Base-by-base conservation (phyloP, 2,888 invertebrate species). In the Drosophila imparisetae region DNA sequence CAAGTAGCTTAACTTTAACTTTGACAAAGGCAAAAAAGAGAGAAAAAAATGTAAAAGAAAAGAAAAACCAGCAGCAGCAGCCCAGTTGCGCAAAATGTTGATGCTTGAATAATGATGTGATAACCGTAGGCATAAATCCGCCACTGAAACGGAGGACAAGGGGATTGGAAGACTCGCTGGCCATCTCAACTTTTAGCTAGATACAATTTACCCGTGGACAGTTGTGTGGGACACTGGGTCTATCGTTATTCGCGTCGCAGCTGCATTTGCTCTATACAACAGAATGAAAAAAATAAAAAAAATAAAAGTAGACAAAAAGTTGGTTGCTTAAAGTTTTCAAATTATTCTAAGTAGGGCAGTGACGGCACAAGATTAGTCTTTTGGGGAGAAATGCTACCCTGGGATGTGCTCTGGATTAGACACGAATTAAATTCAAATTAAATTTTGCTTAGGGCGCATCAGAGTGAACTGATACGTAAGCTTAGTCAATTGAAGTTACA, bases 71-170 rank as follows among this genome's bases (percentile, higher is more conserved):
- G 66, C 48, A 72, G 72, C 36, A 32, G 65, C 57, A 76, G 79
- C 59, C 58, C 49, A 80, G 78, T 76, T 80, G 81, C 73, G 78
- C 69, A 81, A 78, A 81, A 80, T 75, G 82, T 86, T 90, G 85
- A 90, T 90, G 89, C 86, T 75, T 86, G 90, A 90, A 90, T 90
- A 86, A 86, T 86, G 85, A 86, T 86, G 85, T 86, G 85, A 86
- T 86, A 90, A 86, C 85, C 85, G 85, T 90, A 86, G 85, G 88
- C 90, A 85, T 86, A 90, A 90, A 88, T 72, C 87, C 79, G 88
- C 71, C 71, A 72, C 57, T 61, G 62, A 55, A 58, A 63, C 38
- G 48, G 60, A 42, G 59, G 32, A 72, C 45, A 64, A 49, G 66
- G 61, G 60, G 54, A 24, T 24, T 27, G n/a, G 6, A 13, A n/a